Evolutionary conservation across 1,140 invertebrate genomes (phyloP), one percentile per base, ranked within the genome.

Genomic region (Drosophila santomea): DNA sequence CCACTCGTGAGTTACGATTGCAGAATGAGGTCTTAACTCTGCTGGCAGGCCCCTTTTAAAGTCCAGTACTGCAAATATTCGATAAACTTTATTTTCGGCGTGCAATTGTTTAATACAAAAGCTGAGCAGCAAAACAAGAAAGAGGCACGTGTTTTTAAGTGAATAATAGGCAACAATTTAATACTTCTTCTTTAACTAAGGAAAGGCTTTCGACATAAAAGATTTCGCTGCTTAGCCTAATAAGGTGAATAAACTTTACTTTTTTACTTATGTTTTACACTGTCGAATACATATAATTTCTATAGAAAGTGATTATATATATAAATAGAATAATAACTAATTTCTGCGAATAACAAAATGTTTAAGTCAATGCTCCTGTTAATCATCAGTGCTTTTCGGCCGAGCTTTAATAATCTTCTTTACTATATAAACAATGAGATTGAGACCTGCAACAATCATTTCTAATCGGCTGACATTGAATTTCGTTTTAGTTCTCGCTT

Each of bases 21-120:
- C 3, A n/a, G 41, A 64, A 35, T 63, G 32, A 38, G 17, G 15
- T 6, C 44, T 20, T 10, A 64, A 39, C 25, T 50, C 25, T 35
- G 43, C 15, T 64, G 25, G 8, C 60, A 15, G n/a, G 59, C n/a
- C 35, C 63, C 64, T 66, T 66, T 50, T 67, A 67, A 50, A 15
- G 44, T 32, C n/a, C 10, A 20, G 25, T 35, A 10, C 23, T 48
- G 3, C 28, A 28, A 28, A 28, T 17, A 17, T 10, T 12, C 4
- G 4, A 8, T 45, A 0, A 17, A 15, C 15, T 45, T 20, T 20
- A 45, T 20, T 20, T 10, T 39, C 10, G 10, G 38, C 38, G 1
- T 39, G 12, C 38, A 0, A 39, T 12, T 39, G 38, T 14, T 39
- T 14, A 14, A 4, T 32, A 32, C 32, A 32, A 32, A 32, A 32